Base-by-base conservation (phyloP, 2,888 invertebrate species). In the Cataglyphis cursor region DNA sequence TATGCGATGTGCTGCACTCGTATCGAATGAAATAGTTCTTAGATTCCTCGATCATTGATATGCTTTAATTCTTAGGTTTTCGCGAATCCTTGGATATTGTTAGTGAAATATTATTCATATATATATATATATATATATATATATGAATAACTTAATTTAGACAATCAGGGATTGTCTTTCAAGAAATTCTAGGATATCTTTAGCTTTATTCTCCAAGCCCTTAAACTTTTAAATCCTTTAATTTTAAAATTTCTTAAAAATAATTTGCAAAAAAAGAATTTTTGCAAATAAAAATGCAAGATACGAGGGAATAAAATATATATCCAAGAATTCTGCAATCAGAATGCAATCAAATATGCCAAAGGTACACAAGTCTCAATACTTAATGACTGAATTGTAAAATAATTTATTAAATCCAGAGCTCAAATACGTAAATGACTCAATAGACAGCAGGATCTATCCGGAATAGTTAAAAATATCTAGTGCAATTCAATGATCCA, bases 11-110 rank as follows among this genome's bases (percentile, higher is more conserved):
- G 57, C 24, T 10, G 18, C 5, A 66, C n/a, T 78, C 12, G 12
- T 44, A 24, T 31, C 41, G 18, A 78, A 78, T 68, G n/a, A 18
- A 31, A 68, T 24, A 66, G 24, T 31, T 68, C 35, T 44, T 44
- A 66, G 3, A 18, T 59, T 24, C 44, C 21, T 68, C 59, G 78
- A 78, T 78, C 78, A 78, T 78, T 78, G 68, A 59, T 12, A 59
- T 12, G 18, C 12, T 78, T 15, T 4, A 21, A 44, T 44, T 0
- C 15, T 76, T 57, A 9, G 9, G 65, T 31, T 6, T 10, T 21
- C 15, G 15, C n/a, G 1, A 21, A 0, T 66, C 66, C 18, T 59
- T 68, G 35, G 18, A 75, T 66, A 78, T 12, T 24, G 3, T 68
- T 38, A 21, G 10, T 41, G 3, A 65, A 35, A 41, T n/a, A n/a